Evolutionary conservation across 1,140 invertebrate genomes (phyloP), one percentile per base, ranked within the genome.

Genomic region (Pseudomyrmex sp.): DNA sequence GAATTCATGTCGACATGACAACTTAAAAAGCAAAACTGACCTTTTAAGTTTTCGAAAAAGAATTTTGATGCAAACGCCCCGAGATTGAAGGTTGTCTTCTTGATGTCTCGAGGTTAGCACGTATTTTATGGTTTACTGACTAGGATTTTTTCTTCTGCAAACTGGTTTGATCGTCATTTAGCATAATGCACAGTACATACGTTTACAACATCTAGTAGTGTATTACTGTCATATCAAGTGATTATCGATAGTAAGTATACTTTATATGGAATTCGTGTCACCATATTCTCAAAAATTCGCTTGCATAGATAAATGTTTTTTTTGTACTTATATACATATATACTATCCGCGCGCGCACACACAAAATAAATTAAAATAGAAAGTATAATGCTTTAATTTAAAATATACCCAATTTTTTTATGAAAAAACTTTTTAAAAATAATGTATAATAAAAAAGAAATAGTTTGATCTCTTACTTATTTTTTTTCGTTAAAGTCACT

Each of bases 21-120:
- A 59, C 48, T 80, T 79, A 63, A 87, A 87, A 87, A 26, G 54
- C 59, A 12, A 69, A 48, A 59, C 50, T 61, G 85, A 80, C 86
- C 70, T 87, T 77, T 85, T 65, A 26, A 75, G 61, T 63, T 7
- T 68, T 56, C 76, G 35, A 85, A 88, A 59, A 85, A 68, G 83
- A 72, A 62, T 73, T 50, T 59, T 44, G 61, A 83, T 58, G 82
- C 70, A 54, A 23, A 50, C 18, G 65, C 26, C n/a, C n/a, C 18
- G 12, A n/a, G 70, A 80, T 66, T 63, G 89, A 90, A 90, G 87
- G 89, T 72, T 87, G 74, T 69, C 74, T 85, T 84, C 85, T 77
- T 65, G 77, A 69, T 82, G 87, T 90, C 85, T 90, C 90, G 89
- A 90, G 90, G 90, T 83, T 85, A 88, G 63, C 76, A 54, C 54